A percentile compares a stretch with the other conserved stretches of the same genome.
phyloP scores from a whole-genome alignment of 1,140 invertebrate species.

The Brachionus koreanus region DNA sequence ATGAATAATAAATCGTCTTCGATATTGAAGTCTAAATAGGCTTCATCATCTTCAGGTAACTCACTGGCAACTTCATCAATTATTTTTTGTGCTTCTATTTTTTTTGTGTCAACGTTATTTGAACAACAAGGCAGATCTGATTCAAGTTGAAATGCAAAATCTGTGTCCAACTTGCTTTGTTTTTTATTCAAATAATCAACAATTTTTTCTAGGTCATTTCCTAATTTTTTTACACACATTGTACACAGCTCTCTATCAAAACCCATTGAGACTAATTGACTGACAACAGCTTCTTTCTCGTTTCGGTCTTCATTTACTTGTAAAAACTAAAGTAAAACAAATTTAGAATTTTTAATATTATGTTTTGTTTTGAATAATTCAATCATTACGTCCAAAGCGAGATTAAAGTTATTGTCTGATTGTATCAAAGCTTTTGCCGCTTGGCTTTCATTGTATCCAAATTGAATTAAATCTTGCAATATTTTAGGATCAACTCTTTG shows the following conservation, averaged over 20 bases:
- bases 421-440: slow-evolving; percentile 9
- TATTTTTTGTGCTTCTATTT: not conserved
- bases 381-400: slow-evolving; percentile 21
- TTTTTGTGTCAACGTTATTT: not conserved
- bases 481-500: slow-evolving; percentile 17
- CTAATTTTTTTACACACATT: not conserved
- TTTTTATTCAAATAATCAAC: not conserved
- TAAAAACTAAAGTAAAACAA: not conserved
- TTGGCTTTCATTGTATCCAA: slow-evolving; percentile 11
- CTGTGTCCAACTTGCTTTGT: not conserved
- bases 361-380: not conserved
- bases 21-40: slow-evolving; percentile 26
- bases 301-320: not conserved
- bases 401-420: slow-evolving; percentile 22
- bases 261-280: not conserved
- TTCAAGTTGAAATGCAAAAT: not conserved
- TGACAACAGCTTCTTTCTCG: not conserved
- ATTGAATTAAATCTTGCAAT: slow-evolving; percentile 1
- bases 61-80: not conserved
- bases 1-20: slow-evolving; percentile 22
- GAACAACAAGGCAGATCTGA: not conserved
- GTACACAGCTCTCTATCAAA: slow-evolving; percentile 2
- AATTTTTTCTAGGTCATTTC: not conserved
- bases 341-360: not conserved
- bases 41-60: slow-evolving; percentile 30